A percentile compares a stretch with the other conserved stretches of the same genome.
Evolutionary conservation across 2,113 vertebrate genomes (phyloP).

Genomic region (Jacana jacana): DNA sequence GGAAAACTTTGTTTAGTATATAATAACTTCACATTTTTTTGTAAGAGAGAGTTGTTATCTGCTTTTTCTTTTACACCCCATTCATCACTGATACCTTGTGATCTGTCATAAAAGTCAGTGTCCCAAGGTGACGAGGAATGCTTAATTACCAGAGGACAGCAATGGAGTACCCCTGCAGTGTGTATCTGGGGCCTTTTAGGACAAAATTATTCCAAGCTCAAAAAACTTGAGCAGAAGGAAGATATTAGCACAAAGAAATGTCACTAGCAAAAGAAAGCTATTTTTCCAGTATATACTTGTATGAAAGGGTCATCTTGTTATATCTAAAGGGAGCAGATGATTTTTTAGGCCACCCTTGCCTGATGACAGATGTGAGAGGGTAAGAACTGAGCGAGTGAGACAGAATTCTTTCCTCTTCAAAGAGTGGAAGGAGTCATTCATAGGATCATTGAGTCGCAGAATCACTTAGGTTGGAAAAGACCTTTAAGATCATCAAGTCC

Average conservation of each 20-base stretch:
- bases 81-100: neutral
- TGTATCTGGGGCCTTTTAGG: neutral
- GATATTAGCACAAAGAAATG: neutral
- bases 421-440: neutral
- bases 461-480: neutral
- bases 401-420: neutral
- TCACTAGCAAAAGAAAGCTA: neutral
- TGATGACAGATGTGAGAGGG: neutral
- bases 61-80: neutral
- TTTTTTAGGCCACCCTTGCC: neutral
- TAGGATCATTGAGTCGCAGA: neutral
- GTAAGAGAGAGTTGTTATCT: neutral
- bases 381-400: neutral
- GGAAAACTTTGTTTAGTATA: neutral
- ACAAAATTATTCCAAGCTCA: neutral
- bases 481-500: neutral
- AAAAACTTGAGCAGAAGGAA: neutral
- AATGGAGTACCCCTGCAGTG: neutral
- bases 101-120: neutral
- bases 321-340: neutral
- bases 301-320: neutral
- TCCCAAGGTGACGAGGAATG: neutral
- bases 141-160: neutral
- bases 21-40: neutral
- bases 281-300: neutral